These are phyloP conservation scores for Tetragnatha montana DNA, from an alignment of 2,888 invertebrate species.

Conservation along the genomic window DNA sequence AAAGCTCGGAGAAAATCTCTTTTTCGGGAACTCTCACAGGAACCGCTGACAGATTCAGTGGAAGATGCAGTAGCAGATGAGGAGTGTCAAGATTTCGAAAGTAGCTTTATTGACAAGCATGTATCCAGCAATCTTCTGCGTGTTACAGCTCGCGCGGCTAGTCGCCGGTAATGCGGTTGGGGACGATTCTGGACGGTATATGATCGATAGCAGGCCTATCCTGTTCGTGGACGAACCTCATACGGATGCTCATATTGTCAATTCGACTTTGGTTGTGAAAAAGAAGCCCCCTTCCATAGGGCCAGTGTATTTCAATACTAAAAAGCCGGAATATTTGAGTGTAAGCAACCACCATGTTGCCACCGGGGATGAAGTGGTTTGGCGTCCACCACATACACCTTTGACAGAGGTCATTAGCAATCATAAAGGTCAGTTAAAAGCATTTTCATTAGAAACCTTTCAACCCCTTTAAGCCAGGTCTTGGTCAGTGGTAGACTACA, in stretches of 20 bases:
- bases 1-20: constrained; percentile 12
- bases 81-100: not conserved
- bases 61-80: constrained; percentile 43
- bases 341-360: constrained; percentile 49
- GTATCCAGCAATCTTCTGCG: constrained; percentile 6
- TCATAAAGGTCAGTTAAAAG: constrained; percentile 56
- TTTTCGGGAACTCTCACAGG: constrained; percentile 8
- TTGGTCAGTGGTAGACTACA: too few relatives aligned
- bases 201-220: constrained; percentile 52
- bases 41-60: constrained; percentile 14
- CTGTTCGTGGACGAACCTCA: constrained; percentile 26
- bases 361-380: constrained; percentile 10
- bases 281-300: constrained; percentile 40
- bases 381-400: constrained; percentile 52
- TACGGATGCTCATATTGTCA: constrained; percentile 31
- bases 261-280: constrained; percentile 46
- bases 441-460: not conserved
- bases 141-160: constrained; percentile 12
- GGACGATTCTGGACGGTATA: constrained; percentile 16
- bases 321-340: constrained; percentile 8
- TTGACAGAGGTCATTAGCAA: constrained; percentile 44
- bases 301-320: constrained; percentile 38
- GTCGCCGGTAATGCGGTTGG: not conserved
- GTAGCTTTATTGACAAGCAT: constrained; percentile 4
- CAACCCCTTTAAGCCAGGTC: too few relatives aligned